Conservation (phyloP, 2,113 vertebrate genomes). For the Neogobius melanostomus region DNA sequence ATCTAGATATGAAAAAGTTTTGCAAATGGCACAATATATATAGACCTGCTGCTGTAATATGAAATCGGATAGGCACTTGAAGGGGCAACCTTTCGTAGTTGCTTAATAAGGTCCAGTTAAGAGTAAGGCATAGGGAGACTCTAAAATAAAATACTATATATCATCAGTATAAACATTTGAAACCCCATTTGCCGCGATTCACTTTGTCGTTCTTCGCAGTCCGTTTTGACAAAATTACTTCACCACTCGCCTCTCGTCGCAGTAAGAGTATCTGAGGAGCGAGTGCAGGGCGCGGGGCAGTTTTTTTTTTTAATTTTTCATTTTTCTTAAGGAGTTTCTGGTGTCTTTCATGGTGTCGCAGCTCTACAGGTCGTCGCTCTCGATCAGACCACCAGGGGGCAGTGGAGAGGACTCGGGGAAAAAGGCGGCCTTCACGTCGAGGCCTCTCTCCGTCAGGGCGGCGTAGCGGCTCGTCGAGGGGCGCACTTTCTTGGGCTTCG, state of each 20-base stretch:
- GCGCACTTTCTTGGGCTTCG: slow-evolving; percentile 92
- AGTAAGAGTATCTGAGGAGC: slow-evolving; percentile 30
- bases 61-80: slow-evolving; percentile 52
- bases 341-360: neutral
- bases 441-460: slow-evolving; percentile 93
- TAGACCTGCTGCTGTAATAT: slow-evolving; percentile 29
- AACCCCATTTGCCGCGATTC: slow-evolving; percentile 28
- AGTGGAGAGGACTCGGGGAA: slow-evolving; percentile 91
- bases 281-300: slow-evolving; percentile 29
- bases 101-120: slow-evolving; percentile 49
- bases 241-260: slow-evolving; percentile 3
- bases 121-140: slow-evolving; percentile 27
- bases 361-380: slow-evolving; percentile 93
- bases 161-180: slow-evolving; percentile 23
- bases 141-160: slow-evolving; percentile 24
- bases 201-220: slow-evolving; percentile 37
- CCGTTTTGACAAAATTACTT: slow-evolving; percentile 9
- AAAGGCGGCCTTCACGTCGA: slow-evolving; percentile 97
- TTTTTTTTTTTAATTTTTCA: neutral
- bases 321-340: neutral
- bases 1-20: slow-evolving; percentile 30
- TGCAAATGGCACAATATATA: slow-evolving; percentile 57
- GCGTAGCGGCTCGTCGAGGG: slow-evolving; percentile 95
- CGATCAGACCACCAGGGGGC: slow-evolving; percentile 85
- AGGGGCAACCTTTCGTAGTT: slow-evolving; percentile 16